Base-by-base conservation (phyloP, 2,113 vertebrate species). In the Illadopsis cleaveri region DNA sequence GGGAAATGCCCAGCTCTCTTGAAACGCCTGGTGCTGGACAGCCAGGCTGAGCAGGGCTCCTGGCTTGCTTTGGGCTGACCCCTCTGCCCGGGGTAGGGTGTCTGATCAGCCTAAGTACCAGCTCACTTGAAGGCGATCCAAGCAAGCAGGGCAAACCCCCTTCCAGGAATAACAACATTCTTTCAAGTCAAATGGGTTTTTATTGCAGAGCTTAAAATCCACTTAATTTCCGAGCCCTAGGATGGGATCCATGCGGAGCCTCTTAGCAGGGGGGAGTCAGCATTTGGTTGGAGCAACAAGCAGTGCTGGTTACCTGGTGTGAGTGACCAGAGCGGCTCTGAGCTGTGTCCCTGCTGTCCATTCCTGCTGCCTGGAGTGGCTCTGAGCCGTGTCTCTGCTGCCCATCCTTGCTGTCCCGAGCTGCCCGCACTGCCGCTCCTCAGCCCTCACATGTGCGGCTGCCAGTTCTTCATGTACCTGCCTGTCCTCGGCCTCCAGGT, bases 151-250 rank as follows among this genome's bases (percentile, higher is more conserved):
- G 0, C 42, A 50, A 80, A 2, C 35, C 27, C 81, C 61, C 44
- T 64, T 38, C 57, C 65, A 76, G 65, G 28, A 82, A 48, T 31
- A 86, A 86, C 30, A 94, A 84, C 83, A 60, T 86, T 51, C 76
- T 91, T 86, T 89, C 12, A 8, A 47, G 77, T 93, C 72, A 91
- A 94, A 93, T 87, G 80, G 23, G 6, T 6, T 81, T 96, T 96
- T 91, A 95, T 84, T 84, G 89, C 77, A 45, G 83, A 76, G n/a
- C 77, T 95, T 84, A 57, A 95, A 84, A 85, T 90, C 17, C 57
- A 4, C 61, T 85, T 48, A 84, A 72, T 78, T 84, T 5, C 0
- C 0, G 0, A 75, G 53, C 37, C 33, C 30, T 30, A 5, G 80
- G 69, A 16, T 60, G 83, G 62, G 83, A 15, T 91, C 60, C 77